phyloP scores from a whole-genome alignment of 2,113 vertebrate genomes.

The Catagonus wagneri region DNA sequence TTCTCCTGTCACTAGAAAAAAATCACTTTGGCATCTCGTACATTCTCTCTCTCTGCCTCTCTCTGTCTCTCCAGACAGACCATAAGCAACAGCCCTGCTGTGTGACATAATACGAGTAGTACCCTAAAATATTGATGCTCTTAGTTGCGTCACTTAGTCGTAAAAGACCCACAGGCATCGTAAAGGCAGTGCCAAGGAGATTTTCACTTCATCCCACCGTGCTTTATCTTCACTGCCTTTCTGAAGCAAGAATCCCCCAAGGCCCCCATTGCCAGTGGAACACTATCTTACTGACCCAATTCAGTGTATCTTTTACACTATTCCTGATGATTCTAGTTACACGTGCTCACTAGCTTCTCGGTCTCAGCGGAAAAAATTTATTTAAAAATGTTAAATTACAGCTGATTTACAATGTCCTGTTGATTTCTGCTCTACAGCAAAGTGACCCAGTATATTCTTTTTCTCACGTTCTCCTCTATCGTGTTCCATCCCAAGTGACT shows the following conservation, averaged over 20 bases:
- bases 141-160: not conserved
- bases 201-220: not conserved
- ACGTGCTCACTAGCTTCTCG: accelerated
- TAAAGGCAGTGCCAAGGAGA: not conserved
- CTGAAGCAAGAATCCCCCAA: not conserved
- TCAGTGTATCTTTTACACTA: no score
- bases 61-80: not conserved
- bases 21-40: not conserved
- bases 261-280: not conserved
- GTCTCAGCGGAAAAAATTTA: not conserved
- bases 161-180: not conserved
- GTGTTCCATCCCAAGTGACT: no score
- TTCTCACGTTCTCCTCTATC: no score
- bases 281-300: not conserved
- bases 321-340: accelerated
- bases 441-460: no score
- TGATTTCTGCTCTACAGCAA: no score
- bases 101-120: not conserved
- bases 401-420: no score
- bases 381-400: no score
- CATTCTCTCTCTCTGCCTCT: not conserved
- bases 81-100: not conserved
- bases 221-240: constrained; percentile 38
- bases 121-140: not conserved
- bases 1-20: not conserved